A percentile compares a stretch with the other conserved stretches of the same genome.
Evolutionary conservation across 2,797 vertebrate species (phyloP).

Genomic region (Phrynocephalus vlangalii): DNA sequence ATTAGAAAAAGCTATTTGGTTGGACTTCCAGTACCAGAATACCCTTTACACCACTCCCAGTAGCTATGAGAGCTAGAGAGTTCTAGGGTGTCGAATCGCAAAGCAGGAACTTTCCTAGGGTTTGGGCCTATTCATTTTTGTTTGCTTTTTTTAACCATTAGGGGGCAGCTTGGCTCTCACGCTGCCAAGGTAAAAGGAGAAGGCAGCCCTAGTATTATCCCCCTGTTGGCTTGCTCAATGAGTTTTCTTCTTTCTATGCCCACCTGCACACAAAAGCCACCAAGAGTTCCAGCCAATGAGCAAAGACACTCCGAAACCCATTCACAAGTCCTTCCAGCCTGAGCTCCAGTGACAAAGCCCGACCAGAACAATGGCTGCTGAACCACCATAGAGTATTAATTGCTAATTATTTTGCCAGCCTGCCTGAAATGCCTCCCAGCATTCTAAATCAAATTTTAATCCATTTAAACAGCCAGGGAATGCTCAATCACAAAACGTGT

Average conservation of each 20-base stretch:
- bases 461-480: constrained; percentile 72
- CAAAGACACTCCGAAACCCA: constrained; percentile 23
- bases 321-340: constrained; percentile 31
- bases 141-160: background rate
- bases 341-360: constrained; percentile 44
- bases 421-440: constrained; percentile 60
- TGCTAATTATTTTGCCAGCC: constrained; percentile 72
- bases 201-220: background rate
- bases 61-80: background rate
- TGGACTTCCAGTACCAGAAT: no score
- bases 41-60: no score
- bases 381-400: constrained; percentile 61
- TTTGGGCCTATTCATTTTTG: no score
- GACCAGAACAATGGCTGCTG: constrained; percentile 55
- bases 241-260: background rate
- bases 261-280: constrained; percentile 26
- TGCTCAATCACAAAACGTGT: constrained; percentile 73
- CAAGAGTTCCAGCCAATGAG: constrained; percentile 36
- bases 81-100: no score
- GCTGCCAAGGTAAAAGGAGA: constrained; percentile 12
- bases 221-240: constrained; percentile 11
- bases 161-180: background rate
- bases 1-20: no score
- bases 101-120: no score
- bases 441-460: constrained; percentile 73